A percentile compares a stretch with the other conserved stretches of the same genome.
These are phyloP conservation scores for Hypanus sabinus DNA, from an alignment of 2,113 vertebrate genomes.

Conservation along the genomic window DNA sequence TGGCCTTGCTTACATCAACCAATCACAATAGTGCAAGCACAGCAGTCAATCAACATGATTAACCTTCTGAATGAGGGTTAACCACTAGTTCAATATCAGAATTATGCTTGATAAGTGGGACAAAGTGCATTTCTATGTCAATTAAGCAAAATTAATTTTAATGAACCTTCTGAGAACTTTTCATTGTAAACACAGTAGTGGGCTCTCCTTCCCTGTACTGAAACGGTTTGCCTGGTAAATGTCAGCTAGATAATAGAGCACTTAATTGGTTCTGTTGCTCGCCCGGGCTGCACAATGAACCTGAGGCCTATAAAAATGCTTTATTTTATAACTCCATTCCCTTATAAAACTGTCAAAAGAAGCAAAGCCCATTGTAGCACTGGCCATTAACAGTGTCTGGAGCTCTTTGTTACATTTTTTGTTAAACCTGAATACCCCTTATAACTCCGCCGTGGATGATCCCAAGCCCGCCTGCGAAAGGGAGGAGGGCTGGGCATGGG, in stretches of 20 bases:
- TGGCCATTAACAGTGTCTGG: background rate
- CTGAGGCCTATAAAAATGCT: constrained; percentile 67
- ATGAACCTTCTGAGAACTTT: background rate
- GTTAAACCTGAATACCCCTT: background rate
- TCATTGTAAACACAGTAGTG: background rate
- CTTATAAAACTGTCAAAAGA: constrained; percentile 23
- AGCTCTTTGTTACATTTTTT: background rate
- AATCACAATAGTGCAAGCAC: background rate
- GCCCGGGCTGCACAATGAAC: constrained; percentile 62
- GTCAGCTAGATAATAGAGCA: constrained; percentile 65
- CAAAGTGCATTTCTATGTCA: background rate
- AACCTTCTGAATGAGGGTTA: background rate
- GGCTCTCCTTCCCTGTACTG: constrained; percentile 40
- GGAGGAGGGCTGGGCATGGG: too few species aligned
- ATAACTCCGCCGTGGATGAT: too few species aligned
- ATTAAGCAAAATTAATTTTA: background rate
- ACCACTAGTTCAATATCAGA: background rate
- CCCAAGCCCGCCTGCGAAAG: too few species aligned
- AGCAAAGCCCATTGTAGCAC: background rate
- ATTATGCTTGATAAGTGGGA: background rate
- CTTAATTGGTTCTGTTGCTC: constrained; percentile 64
- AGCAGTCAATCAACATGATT: background rate
- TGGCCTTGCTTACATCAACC: background rate
- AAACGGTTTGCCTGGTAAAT: constrained; percentile 58
- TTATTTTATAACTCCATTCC: constrained; percentile 55